Percentiles rank a stretch among this genome's conserved stretches.
Evolutionary conservation across 2,113 vertebrate species (phyloP).

Genomic region (Rostratula benghalensis): DNA sequence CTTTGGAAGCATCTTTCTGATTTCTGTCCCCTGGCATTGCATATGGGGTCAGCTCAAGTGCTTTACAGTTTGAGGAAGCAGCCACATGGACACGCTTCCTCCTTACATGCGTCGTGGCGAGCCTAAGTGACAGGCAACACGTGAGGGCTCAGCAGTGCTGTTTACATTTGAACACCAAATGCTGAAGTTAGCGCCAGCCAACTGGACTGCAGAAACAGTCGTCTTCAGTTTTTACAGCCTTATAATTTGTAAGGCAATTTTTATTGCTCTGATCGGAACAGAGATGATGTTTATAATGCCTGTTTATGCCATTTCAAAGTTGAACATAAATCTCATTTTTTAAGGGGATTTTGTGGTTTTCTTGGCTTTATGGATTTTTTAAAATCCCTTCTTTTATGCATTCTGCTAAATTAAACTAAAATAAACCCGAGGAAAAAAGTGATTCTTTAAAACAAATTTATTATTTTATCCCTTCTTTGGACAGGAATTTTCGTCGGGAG

Average conservation of each 20-base stretch:
- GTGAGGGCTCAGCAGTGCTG: not conserved
- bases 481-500: constrained; percentile 51
- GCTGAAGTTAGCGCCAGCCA: not conserved
- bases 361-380: constrained; percentile 27
- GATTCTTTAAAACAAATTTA: constrained; percentile 59
- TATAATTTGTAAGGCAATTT: constrained; percentile 33
- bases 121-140: not conserved
- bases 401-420: constrained; percentile 63
- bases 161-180: not conserved
- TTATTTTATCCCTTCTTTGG: constrained; percentile 61
- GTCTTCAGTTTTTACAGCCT: constrained; percentile 27
- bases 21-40: not conserved
- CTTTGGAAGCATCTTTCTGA: not conserved
- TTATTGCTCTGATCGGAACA: constrained; percentile 19
- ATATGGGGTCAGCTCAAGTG: not conserved
- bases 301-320: constrained; percentile 46
- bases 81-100: not conserved
- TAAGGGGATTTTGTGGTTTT: constrained; percentile 65
- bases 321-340: constrained; percentile 53
- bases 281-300: not conserved
- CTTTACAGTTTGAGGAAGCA: not conserved
- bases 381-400: constrained; percentile 34
- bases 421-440: constrained; percentile 33
- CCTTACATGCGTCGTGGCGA: not conserved
- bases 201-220: not conserved